phyloP scores from a whole-genome alignment of 2,797 vertebrate genomes.

The Spinibarbus caldwelli region DNA sequence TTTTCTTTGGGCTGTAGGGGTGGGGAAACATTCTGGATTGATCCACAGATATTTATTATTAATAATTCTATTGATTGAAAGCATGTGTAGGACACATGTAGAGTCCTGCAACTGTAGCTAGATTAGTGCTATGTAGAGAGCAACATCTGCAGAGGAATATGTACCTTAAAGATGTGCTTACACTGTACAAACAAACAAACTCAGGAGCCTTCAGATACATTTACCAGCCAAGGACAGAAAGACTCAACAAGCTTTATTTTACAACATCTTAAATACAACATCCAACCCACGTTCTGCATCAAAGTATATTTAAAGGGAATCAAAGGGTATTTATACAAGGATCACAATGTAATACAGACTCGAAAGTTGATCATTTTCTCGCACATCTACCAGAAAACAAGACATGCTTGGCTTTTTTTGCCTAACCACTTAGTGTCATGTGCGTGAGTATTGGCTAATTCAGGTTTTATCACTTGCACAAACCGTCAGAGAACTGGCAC shows the following conservation, averaged over 20 bases:
- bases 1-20: not conserved
- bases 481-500: slow-evolving; percentile 38
- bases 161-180: not conserved
- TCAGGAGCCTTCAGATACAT: not conserved
- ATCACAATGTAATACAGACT: not conserved
- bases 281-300: not conserved
- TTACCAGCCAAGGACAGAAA: not conserved
- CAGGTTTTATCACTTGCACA: slow-evolving; percentile 67
- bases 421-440: no score
- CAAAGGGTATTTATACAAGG: not conserved
- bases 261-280: slow-evolving; percentile 5
- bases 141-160: not conserved
- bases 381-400: not conserved
- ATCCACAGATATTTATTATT: not conserved
- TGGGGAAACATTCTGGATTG: not conserved
- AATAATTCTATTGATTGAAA: not conserved
- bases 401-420: not conserved
- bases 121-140: not conserved
- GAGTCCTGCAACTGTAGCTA: not conserved
- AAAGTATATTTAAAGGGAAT: not conserved
- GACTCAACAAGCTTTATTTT: not conserved
- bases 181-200: slow-evolving; percentile 8
- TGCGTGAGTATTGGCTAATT: slow-evolving; percentile 66
- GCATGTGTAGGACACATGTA: not conserved
- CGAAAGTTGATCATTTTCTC: not conserved